Evolutionary conservation across 1,140 invertebrate genomes (phyloP).

Genomic region (Drosophila willistoni): DNA sequence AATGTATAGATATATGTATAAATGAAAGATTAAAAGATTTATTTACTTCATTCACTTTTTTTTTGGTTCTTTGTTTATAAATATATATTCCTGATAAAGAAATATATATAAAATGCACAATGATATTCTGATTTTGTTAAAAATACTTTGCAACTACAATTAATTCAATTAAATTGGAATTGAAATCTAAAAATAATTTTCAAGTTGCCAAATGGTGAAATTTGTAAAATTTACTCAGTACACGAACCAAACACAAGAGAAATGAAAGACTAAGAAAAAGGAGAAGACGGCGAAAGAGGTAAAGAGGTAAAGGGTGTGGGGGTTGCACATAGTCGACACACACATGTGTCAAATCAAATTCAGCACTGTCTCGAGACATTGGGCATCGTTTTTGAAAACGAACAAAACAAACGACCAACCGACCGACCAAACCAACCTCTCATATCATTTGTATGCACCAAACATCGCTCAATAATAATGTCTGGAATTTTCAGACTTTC

Average conservation of each 20-base stretch:
- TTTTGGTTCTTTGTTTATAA: no score
- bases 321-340: background rate
- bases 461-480: constrained; percentile 34
- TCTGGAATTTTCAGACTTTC: constrained; percentile 42
- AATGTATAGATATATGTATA: no score
- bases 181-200: background rate
- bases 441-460: constrained; percentile 43
- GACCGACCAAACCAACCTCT: background rate
- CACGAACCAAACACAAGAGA: no score
- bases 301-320: no score
- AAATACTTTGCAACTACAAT: background rate
- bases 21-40: no score
- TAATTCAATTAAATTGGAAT: no score
- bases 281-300: no score
- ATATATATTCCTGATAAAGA: no score
- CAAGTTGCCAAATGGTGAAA: background rate
- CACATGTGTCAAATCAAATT: constrained; percentile 11
- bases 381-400: background rate
- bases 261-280: no score
- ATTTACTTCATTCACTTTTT: no score
- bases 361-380: background rate
- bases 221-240: background rate
- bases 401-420: background rate
- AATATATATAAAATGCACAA: background rate
- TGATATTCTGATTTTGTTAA: background rate